Evolutionary conservation across 2,113 vertebrate species (phyloP).

Genomic region (Leuciscus idus): DNA sequence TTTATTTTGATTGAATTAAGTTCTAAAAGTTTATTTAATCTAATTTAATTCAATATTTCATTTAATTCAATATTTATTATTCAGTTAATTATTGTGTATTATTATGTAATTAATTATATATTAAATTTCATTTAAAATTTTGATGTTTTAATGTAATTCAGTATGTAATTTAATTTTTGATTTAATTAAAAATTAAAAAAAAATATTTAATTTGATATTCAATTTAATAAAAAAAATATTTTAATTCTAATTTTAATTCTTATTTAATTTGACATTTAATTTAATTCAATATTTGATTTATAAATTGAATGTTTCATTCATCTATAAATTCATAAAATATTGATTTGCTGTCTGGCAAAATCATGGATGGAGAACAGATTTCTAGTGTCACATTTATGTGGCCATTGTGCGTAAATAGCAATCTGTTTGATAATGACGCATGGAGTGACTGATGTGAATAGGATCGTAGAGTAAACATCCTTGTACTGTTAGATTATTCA

Average conservation of each 20-base stretch:
- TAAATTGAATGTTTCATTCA: neutral
- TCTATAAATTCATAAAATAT: neutral
- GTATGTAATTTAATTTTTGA: neutral
- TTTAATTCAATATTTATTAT: neutral
- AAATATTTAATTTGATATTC: neutral
- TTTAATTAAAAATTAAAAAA: neutral
- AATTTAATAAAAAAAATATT: neutral
- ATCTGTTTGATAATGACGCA: neutral
- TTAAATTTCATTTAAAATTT: neutral
- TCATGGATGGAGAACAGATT: neutral
- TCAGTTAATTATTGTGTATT: neutral
- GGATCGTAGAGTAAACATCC: neutral
- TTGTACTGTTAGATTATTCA: neutral
- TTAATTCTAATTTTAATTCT: neutral
- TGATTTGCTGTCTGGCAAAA: neutral
- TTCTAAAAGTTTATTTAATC: too few species aligned
- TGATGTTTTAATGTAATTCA: neutral
- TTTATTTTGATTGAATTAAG: neutral
- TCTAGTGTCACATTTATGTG: neutral
- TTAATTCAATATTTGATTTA: neutral
- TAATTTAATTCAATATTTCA: neutral
- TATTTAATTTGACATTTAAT: neutral
- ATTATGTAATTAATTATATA: neutral
- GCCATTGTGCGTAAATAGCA: neutral
- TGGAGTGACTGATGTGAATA: neutral